These are phyloP conservation scores for Spilosoma lubricipeda DNA, from an alignment of 2,888 invertebrate genomes.

Conservation along the genomic window DNA sequence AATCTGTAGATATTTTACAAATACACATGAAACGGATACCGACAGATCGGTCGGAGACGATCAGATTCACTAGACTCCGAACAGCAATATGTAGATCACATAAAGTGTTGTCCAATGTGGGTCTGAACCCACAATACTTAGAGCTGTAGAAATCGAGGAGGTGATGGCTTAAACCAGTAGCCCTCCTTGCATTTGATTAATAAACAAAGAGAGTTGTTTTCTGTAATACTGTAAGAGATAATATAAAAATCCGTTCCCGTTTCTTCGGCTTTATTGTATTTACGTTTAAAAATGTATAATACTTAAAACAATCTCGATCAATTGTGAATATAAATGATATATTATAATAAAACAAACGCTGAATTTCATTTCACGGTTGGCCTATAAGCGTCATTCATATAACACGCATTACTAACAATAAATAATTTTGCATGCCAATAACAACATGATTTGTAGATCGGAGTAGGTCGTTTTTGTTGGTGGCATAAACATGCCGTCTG, in stretches of 20 bases:
- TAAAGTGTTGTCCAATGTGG: too few relatives aligned
- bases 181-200: neutral
- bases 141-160: too few relatives aligned
- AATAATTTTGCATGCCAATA: conserved; percentile 50
- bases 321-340: neutral
- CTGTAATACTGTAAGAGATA: neutral
- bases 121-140: too few relatives aligned
- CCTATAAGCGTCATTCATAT: conserved; percentile 32
- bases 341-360: conserved; percentile 2
- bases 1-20: too few relatives aligned
- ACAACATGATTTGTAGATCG: conserved; percentile 35
- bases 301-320: neutral
- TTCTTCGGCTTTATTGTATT: neutral
- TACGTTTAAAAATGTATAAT: neutral
- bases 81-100: too few relatives aligned
- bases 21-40: too few relatives aligned
- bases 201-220: neutral
- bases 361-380: conserved; percentile 19
- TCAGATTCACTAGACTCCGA: too few relatives aligned
- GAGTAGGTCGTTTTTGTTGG: conserved; percentile 32
- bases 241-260: neutral
- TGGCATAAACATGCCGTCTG: conserved; percentile 9
- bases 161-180: too few relatives aligned
- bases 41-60: too few relatives aligned
- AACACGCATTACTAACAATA: conserved; percentile 46